Conservation (phyloP, 2,113 vertebrate species). For the Pteropus alecto region DNA sequence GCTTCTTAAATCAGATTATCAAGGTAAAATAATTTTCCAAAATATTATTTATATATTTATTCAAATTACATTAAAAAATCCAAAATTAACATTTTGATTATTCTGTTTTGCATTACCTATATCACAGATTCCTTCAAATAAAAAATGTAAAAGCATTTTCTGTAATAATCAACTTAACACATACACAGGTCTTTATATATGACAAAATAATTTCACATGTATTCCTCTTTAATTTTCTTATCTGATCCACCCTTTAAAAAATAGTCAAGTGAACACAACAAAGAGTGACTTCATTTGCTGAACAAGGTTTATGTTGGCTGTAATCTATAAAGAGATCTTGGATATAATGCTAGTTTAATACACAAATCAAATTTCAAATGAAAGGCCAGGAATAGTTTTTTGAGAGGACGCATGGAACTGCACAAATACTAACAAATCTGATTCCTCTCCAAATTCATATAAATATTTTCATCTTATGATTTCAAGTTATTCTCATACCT, state of each 20-base stretch:
- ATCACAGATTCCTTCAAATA: not conserved
- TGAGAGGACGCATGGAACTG: not conserved
- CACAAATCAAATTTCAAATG: not conserved
- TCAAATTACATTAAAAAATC: not conserved
- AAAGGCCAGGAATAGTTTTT: not conserved
- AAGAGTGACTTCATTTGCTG: not conserved
- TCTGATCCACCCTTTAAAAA: not conserved
- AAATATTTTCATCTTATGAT: not conserved
- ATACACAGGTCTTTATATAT: not conserved
- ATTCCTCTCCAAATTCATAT: not conserved
- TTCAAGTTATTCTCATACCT: not conserved
- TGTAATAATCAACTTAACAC: not conserved
- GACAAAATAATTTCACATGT: not conserved
- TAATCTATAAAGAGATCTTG: not conserved
- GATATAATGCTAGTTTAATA: not conserved
- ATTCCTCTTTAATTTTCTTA: not conserved
- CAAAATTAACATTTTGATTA: constrained; percentile 23
- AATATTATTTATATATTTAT: not conserved
- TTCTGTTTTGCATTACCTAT: not conserved
- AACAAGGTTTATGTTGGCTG: not conserved
- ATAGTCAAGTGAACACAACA: not conserved
- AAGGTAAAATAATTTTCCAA: not conserved
- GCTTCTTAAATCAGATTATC: not conserved
- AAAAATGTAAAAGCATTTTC: not conserved
- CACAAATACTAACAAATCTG: not conserved